phyloP scores from a whole-genome alignment of 2,888 invertebrate genomes.

The Drosophila pseudotalamancana region DNA sequence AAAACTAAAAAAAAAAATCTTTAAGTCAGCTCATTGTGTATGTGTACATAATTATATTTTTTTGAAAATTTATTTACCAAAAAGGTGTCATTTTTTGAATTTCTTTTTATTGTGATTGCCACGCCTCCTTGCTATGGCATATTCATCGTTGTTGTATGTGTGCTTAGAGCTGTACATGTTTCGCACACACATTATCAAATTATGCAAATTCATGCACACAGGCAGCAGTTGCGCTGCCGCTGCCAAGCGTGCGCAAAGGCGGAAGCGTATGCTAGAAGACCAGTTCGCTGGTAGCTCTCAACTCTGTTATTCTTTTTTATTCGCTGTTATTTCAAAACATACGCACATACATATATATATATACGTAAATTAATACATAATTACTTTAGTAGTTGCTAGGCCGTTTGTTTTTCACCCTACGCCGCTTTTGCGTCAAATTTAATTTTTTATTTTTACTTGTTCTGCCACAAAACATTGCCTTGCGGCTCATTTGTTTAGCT shows the following conservation, averaged over 20 bases:
- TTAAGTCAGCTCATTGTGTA: slow-evolving; percentile 46
- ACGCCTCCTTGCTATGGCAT: slow-evolving; percentile 36
- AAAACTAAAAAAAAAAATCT: slow-evolving; percentile 22
- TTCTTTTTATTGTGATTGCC: slow-evolving; percentile 35
- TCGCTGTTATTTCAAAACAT: slow-evolving; percentile 30
- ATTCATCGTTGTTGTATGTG: not conserved
- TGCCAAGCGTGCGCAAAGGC: slow-evolving; percentile 57
- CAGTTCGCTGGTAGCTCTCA: slow-evolving; percentile 40
- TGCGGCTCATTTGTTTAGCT: slow-evolving; percentile 43
- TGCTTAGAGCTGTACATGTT: not conserved
- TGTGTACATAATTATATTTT: slow-evolving; percentile 31
- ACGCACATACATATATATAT: not conserved
- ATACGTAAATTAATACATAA: slow-evolving; percentile 10
- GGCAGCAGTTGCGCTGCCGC: slow-evolving; percentile 35
- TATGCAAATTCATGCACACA: slow-evolving; percentile 71
- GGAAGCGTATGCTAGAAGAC: slow-evolving; percentile 54
- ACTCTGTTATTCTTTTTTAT: slow-evolving; percentile 44
- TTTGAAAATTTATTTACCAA: slow-evolving; percentile 38
- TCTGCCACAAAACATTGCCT: slow-evolving; percentile 35
- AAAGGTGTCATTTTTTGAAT: slow-evolving; percentile 49
- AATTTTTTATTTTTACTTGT: slow-evolving; percentile 40
- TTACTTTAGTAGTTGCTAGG: slow-evolving; percentile 44
- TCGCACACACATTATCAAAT: slow-evolving; percentile 45
- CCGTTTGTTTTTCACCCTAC: slow-evolving; percentile 21
- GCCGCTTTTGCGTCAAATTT: slow-evolving; percentile 2